Evolutionary conservation across 2,797 vertebrate genomes (phyloP), one percentile per base, ranked within the genome.

Genomic region (Cyclura pinguis): DNA sequence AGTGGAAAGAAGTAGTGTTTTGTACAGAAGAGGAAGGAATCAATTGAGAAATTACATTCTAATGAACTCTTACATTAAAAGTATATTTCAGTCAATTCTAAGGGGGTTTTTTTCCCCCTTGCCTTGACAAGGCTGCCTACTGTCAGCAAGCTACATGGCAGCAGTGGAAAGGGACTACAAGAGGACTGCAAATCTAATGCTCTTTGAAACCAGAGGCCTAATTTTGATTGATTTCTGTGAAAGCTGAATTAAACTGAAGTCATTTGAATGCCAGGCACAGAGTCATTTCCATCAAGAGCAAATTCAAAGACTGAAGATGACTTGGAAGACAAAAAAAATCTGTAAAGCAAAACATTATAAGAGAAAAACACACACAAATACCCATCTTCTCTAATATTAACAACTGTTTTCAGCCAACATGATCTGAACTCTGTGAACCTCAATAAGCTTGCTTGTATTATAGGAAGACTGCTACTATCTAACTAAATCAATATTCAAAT

Each of bases 31-130:
- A 27, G 74, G 76, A 67, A 89, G 87, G 35, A 78, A 78, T n/a
- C 10, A 78, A 93, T 82, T 72, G 85, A 87, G 87, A 4, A 89
- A 0, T 76, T 76, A 83, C 90, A 8, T 24, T 59, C 59, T 50
- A 77, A 91, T 83, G 32, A 93, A 72, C 27, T 86, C 32, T 72
- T 1, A 64, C 77, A 91, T 82, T 88, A 59, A 91, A 77, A 86
- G 38, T 52, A 35, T 57, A 18, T 87, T 72, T 87, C 24, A 85
- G 2, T 88, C 32, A 77, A 85, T 50, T 4, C 2, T 62, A 7
- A 13, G 20, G 35, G 35, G 93, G 27, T 91, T 12, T 32, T 81
- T 29, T 47, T 76, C 90, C 87, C 62, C 42, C 32, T 5, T 50
- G 0, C 4, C 32, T 85, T 91, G 81, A 81, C 1, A 0, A 0